Conservation (phyloP, 2,797 vertebrate genomes). For the Sebastes itinus region DNA sequence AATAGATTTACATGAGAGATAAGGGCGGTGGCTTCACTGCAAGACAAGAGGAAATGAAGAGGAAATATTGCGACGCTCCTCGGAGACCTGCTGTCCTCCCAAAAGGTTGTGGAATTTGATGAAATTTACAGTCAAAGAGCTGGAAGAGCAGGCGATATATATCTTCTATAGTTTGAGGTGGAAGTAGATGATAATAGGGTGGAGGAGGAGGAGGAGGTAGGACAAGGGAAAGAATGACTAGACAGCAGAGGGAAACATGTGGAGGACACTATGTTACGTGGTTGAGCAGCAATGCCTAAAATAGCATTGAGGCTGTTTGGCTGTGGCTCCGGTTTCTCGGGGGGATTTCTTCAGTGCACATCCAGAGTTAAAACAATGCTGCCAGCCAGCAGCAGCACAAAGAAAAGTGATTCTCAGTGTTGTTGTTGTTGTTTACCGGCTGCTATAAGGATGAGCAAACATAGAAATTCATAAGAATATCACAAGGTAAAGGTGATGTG, state of each 20-base stretch:
- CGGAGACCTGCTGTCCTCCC: conserved; percentile 19
- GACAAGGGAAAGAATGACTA: not conserved
- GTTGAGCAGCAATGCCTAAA: conserved; percentile 40
- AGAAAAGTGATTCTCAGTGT: conserved; percentile 34
- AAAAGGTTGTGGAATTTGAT: conserved; percentile 34
- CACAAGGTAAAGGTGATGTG: conserved; percentile 29
- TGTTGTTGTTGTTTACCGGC: conserved; percentile 47
- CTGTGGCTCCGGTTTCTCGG: conserved; percentile 21
- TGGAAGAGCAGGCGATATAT: conserved; percentile 10
- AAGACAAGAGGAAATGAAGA: conserved; percentile 37
- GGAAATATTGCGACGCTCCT: conserved; percentile 33
- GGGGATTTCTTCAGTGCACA: conserved; percentile 41
- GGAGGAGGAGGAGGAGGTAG: not conserved
- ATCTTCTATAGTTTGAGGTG: not conserved
- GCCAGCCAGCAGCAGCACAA: conserved; percentile 8
- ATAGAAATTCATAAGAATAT: conserved; percentile 41
- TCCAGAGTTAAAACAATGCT: conserved; percentile 40
- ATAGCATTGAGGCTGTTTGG: conserved; percentile 51
- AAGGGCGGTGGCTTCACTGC: conserved; percentile 19
- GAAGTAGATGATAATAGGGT: conserved; percentile 20
- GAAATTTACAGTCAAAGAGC: conserved; percentile 44
- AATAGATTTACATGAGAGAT: conserved; percentile 11
- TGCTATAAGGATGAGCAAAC: conserved; percentile 33
- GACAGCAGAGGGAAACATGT: conserved; percentile 9
- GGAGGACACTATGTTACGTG: conserved; percentile 23